A percentile compares a stretch with the other conserved stretches of the same genome.
phyloP scores from a whole-genome alignment of 1,140 invertebrate species.

The Diorhabda sublineata region DNA sequence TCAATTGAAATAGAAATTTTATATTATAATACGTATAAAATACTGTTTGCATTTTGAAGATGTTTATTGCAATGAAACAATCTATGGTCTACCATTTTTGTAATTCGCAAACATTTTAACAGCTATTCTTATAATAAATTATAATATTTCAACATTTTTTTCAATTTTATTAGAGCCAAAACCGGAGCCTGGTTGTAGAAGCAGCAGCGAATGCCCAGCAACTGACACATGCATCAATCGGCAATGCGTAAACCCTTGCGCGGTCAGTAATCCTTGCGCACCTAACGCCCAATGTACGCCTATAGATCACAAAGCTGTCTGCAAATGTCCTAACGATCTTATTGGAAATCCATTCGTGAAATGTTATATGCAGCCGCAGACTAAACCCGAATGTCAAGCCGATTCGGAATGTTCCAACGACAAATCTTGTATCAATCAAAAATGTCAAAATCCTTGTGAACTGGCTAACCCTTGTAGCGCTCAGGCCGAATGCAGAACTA shows the following conservation, averaged over 20 bases:
- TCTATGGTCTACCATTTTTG: too few relatives aligned
- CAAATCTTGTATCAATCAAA: constrained; percentile 71
- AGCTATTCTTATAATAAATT: too few relatives aligned
- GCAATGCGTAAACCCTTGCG: constrained; percentile 74
- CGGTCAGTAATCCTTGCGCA: constrained; percentile 69
- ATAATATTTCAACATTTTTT: too few relatives aligned
- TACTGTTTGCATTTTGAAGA: too few relatives aligned
- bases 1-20: too few relatives aligned
- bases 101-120: too few relatives aligned
- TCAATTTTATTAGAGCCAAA: constrained; percentile 32
- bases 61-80: too few relatives aligned
- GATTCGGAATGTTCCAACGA: constrained; percentile 71
- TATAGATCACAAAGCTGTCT: constrained; percentile 69
- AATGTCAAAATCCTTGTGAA: constrained; percentile 75
- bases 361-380: constrained; percentile 51
- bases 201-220: constrained; percentile 66
- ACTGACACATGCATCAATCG: constrained; percentile 70
- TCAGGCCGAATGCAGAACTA: constrained; percentile 71
- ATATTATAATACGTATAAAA: too few relatives aligned
- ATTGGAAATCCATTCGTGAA: constrained; percentile 76
- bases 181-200: constrained; percentile 61
- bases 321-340: constrained; percentile 69
- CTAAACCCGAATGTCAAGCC: constrained; percentile 61
- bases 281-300: constrained; percentile 73
- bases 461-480: constrained; percentile 72